These are phyloP conservation scores for Corynorhinus townsendii DNA, from an alignment of 2,113 vertebrate species.

Conservation along the genomic window DNA sequence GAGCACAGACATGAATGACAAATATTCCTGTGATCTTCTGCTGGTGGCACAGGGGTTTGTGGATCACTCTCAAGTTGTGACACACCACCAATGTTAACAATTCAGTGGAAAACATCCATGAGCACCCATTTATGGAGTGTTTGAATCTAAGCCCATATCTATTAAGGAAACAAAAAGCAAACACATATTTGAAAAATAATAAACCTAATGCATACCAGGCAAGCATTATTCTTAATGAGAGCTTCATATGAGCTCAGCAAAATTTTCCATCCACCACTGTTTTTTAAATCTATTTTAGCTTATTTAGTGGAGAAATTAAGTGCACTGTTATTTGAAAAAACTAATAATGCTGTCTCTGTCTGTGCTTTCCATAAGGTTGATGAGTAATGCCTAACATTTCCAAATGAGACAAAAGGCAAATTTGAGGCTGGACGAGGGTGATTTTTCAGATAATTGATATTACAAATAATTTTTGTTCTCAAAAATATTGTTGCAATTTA, in stretches of 20 bases:
- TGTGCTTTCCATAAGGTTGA: neutral
- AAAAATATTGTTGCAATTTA: constrained; percentile 26
- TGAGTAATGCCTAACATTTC: constrained; percentile 31
- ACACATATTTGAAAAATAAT: constrained; percentile 51
- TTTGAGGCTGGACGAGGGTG: neutral
- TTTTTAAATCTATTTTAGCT: constrained; percentile 19
- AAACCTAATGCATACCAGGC: neutral
- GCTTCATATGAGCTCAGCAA: constrained; percentile 16
- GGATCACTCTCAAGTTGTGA: constrained; percentile 58
- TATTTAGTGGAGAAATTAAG: constrained; percentile 24
- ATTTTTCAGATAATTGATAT: constrained; percentile 55
- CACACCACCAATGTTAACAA: constrained; percentile 48
- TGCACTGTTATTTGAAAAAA: constrained; percentile 28
- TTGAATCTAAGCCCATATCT: constrained; percentile 52
- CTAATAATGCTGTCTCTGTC: neutral
- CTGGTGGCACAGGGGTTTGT: constrained; percentile 26
- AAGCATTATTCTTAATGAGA: constrained; percentile 22
- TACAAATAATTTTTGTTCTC: constrained; percentile 27
- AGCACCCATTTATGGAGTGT: constrained; percentile 54
- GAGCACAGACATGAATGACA: constrained; percentile 50
- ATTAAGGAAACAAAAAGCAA: constrained; percentile 1
- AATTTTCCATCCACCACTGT: constrained; percentile 38
- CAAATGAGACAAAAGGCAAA: constrained; percentile 31
- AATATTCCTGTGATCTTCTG: constrained; percentile 51
- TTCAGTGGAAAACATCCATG: constrained; percentile 54